Evolutionary conservation across 2,113 vertebrate species (phyloP).

Genomic region (Tapirus terrestris): DNA sequence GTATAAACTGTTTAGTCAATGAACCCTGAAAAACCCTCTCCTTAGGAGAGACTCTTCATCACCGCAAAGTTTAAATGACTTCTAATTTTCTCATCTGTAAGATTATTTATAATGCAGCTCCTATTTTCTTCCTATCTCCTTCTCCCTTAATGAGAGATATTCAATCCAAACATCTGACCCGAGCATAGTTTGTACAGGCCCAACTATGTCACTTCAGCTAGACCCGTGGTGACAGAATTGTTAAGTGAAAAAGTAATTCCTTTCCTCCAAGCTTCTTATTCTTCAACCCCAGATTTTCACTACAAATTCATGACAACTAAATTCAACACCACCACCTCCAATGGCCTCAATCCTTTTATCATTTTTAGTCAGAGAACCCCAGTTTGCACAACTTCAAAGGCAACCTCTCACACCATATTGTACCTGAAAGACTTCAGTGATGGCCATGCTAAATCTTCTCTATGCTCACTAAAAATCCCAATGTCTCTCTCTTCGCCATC

Average conservation of each 20-base stretch:
- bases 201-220: not conserved
- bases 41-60: not conserved
- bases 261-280: not conserved
- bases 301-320: conserved; percentile 9
- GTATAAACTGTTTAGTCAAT: not conserved
- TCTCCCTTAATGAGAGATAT: not conserved
- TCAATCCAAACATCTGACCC: not conserved
- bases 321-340: not conserved
- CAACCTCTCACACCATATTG: not conserved
- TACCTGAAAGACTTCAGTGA: not conserved
- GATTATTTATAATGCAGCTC: not conserved
- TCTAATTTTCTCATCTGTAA: not conserved
- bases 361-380: not conserved
- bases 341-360: not conserved
- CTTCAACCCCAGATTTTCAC: not conserved
- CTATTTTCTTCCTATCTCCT: not conserved
- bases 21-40: not conserved
- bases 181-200: not conserved
- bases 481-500: not conserved
- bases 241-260: not conserved
- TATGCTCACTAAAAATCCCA: not conserved
- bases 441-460: not conserved
- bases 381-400: not conserved
- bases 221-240: not conserved
- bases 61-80: not conserved